Conservation (phyloP, 2,888 invertebrate species). For the Gastracanthus pulcherrimus region DNA sequence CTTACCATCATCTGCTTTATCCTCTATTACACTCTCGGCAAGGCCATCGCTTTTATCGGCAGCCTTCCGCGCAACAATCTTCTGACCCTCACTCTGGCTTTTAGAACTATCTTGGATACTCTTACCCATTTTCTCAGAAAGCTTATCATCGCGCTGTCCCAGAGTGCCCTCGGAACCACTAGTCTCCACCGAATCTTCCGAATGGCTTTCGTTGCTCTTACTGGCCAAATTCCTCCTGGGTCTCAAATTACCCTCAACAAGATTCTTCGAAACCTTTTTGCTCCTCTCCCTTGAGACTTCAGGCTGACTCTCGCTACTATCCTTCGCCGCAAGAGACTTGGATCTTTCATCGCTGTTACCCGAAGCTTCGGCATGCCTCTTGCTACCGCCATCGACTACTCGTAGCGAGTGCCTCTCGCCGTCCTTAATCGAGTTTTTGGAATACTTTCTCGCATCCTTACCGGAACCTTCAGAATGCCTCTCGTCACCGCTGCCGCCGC, state of each 20-base stretch:
- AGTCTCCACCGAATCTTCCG: not conserved
- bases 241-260: constrained; percentile 1
- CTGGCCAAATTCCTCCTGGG: not conserved
- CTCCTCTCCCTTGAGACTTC: not conserved
- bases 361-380: not conserved
- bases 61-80: not conserved
- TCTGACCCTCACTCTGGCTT: constrained; percentile 19
- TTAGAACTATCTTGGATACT: constrained; percentile 9
- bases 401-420: constrained; percentile 5
- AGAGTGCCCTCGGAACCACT: not conserved
- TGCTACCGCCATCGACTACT: not conserved
- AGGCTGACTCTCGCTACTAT: not conserved
- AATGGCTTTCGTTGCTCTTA: not conserved
- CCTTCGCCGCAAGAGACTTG: not conserved
- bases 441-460: constrained; percentile 37
- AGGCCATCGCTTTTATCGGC: not conserved
- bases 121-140: constrained; percentile 8
- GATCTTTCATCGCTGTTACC: not conserved
- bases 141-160: not conserved
- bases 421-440: constrained; percentile 26
- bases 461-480: constrained; percentile 3
- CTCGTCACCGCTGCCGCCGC: no score
- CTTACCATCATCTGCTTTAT: not conserved
- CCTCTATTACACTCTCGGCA: not conserved
- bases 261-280: constrained; percentile 3